phyloP scores from a whole-genome alignment of 1,140 invertebrate genomes.

The Procambarus clarkii region DNA sequence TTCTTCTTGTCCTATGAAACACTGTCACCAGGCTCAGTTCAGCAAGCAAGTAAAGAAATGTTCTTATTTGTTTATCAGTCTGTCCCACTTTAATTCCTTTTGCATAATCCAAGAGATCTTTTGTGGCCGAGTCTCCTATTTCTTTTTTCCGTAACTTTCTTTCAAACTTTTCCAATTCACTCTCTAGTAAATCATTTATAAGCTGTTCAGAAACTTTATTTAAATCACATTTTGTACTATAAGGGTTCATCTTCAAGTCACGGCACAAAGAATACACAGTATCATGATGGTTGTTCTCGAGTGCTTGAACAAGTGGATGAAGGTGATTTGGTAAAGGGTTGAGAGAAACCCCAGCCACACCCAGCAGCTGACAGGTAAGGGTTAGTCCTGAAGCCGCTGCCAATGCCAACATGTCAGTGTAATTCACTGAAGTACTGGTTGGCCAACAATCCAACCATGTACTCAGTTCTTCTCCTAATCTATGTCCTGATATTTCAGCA shows the following conservation, averaged over 20 bases:
- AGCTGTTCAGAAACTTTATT: conserved; percentile 27
- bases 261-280: conserved; percentile 57
- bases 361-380: conserved; percentile 58
- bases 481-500: conserved; percentile 45
- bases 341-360: conserved; percentile 52
- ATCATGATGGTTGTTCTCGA: conserved; percentile 1
- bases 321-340: conserved; percentile 37
- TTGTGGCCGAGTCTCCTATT: not conserved
- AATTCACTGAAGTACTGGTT: not conserved
- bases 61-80: conserved; percentile 30
- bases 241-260: conserved; percentile 61
- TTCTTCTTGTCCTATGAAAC: conserved; percentile 25
- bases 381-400: conserved; percentile 45
- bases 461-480: conserved; percentile 26
- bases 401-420: conserved; percentile 30
- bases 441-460: conserved; percentile 39
- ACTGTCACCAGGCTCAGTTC: conserved; percentile 52
- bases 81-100: not conserved
- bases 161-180: conserved; percentile 49
- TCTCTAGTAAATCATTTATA: conserved; percentile 27
- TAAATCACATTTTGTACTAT: not conserved
- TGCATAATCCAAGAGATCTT: conserved; percentile 32
- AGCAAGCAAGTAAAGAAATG: conserved; percentile 48
- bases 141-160: conserved; percentile 47
- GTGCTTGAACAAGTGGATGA: conserved; percentile 32